phyloP scores from a whole-genome alignment of 2,888 invertebrate genomes.

The Calameuta filiformis region DNA sequence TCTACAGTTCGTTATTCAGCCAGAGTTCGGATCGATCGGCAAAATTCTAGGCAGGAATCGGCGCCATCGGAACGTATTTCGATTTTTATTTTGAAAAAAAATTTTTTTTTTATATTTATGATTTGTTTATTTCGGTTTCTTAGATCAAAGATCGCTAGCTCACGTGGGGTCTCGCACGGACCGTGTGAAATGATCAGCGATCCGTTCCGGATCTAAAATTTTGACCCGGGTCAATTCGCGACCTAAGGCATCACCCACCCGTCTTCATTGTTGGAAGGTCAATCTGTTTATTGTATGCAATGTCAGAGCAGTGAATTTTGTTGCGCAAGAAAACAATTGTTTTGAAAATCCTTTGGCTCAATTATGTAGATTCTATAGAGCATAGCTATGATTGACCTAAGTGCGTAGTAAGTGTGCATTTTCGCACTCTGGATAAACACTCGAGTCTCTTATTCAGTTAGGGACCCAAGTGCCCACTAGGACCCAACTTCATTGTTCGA shows the following conservation, averaged over 20 bases:
- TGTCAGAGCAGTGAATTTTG: too few relatives aligned
- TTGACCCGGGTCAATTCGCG: too few relatives aligned
- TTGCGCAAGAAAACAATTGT: too few relatives aligned
- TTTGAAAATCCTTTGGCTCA: too few relatives aligned
- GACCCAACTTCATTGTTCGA: constrained; percentile 50
- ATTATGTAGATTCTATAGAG: not conserved
- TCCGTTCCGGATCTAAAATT: too few relatives aligned
- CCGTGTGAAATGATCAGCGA: too few relatives aligned
- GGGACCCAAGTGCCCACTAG: constrained; percentile 13
- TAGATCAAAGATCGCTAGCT: too few relatives aligned
- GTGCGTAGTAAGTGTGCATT: not conserved
- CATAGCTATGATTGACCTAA: not conserved
- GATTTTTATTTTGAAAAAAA: not conserved
- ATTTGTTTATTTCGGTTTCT: too few relatives aligned
- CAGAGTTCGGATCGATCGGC: not conserved
- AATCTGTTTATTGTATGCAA: constrained; percentile 62
- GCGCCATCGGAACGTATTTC: not conserved
- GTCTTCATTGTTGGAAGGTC: constrained; percentile 54
- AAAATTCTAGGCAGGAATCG: not conserved
- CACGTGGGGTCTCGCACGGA: too few relatives aligned
- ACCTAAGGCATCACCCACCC: constrained; percentile 15
- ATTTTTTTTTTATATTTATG: not conserved
- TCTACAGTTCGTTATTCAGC: not conserved
- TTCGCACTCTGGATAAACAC: not conserved
- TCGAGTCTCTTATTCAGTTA: not conserved